phyloP scores from a whole-genome alignment of 1,140 invertebrate genomes.

The Nasonia longicornis region DNA sequence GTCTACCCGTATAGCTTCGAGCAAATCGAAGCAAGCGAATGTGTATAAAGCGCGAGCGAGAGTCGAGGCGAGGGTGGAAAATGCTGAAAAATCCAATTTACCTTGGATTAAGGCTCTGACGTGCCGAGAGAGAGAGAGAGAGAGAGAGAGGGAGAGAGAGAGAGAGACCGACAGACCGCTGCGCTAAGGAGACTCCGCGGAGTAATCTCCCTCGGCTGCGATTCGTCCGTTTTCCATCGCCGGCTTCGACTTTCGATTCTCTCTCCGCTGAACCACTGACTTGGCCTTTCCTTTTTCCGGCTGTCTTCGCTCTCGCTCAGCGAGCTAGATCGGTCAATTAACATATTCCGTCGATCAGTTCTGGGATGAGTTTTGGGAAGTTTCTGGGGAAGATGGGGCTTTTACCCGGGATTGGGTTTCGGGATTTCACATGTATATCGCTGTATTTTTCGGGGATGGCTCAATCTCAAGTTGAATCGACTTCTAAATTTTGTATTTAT shows the following conservation, averaged over 20 bases:
- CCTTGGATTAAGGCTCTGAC: conserved; percentile 41
- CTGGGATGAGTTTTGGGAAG: neutral
- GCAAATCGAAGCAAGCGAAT: neutral
- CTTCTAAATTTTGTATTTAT: neutral
- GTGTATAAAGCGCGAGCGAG: neutral
- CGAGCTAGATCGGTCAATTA: neutral
- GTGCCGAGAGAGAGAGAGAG: conserved; percentile 21
- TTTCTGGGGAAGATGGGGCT: neutral
- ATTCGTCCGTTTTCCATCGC: conserved; percentile 37
- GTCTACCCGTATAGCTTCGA: neutral
- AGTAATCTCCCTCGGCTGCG: conserved; percentile 39
- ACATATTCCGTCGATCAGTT: neutral
- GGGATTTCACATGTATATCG: neutral
- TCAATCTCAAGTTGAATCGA: neutral
- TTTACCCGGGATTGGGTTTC: neutral
- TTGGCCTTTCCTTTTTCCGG: neutral
- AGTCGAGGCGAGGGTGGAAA: neutral
- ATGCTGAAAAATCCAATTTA: conserved; percentile 44
- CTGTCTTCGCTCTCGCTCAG: neutral
- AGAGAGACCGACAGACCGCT: conserved; percentile 13
- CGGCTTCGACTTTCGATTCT: conserved; percentile 7
- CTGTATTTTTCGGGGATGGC: neutral
- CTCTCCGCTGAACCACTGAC: neutral
- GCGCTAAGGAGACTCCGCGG: conserved; percentile 32
- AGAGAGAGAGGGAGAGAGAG: conserved; percentile 17